Percentiles rank a stretch among this genome's conserved stretches.
These are phyloP conservation scores for Melanaphis sacchari DNA, from an alignment of 1,140 invertebrate genomes.

Conservation along the genomic window DNA sequence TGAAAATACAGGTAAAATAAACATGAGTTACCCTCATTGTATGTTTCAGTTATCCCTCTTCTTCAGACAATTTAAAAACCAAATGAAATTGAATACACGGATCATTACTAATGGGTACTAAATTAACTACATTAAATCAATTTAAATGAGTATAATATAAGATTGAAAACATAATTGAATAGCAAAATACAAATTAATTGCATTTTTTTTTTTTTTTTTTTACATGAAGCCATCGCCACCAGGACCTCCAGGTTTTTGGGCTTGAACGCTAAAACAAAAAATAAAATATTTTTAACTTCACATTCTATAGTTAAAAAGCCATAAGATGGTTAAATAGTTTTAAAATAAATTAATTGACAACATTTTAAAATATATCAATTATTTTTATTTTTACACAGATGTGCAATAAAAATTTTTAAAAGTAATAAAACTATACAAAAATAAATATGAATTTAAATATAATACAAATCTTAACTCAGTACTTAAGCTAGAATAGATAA, in stretches of 20 bases:
- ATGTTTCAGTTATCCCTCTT: neutral
- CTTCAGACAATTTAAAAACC: slow-evolving; percentile 12
- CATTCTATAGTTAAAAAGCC: neutral
- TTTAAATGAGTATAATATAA: slow-evolving; percentile 23
- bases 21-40: neutral
- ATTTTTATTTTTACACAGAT: neutral
- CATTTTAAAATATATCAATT: neutral
- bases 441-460: neutral
- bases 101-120: slow-evolving; percentile 12
- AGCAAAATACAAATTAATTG: slow-evolving; percentile 7
- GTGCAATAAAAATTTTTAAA: neutral
- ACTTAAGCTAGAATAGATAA: neutral
- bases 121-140: slow-evolving; percentile 21
- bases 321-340: neutral
- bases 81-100: neutral
- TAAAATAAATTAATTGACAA: neutral
- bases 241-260: slow-evolving; percentile 54
- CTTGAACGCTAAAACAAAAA: slow-evolving; percentile 52
- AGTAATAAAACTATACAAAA: slow-evolving; percentile 11
- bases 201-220: neutral
- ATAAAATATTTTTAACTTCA: neutral
- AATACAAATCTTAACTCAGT: neutral
- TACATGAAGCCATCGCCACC: slow-evolving; percentile 53
- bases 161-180: slow-evolving; percentile 47
- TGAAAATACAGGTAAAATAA: slow-evolving; percentile 13